Percentiles rank a stretch among this genome's conserved stretches.
phyloP scores from a whole-genome alignment of 1,140 invertebrate genomes.

The Nasonia giraulti region DNA sequence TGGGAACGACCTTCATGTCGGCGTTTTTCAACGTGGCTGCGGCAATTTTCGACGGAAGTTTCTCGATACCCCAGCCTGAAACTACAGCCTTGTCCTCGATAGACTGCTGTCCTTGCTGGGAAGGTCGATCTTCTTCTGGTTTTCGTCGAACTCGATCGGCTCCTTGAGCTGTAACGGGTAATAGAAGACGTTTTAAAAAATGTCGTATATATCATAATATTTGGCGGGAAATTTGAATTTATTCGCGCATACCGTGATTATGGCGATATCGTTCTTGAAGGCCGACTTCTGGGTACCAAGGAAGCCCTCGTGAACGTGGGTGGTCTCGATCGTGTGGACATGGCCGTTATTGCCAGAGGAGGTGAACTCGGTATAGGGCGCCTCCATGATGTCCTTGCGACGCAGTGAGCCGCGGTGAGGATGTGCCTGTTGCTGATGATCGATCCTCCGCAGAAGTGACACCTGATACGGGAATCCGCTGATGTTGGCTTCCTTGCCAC shows the following conservation, averaged over 20 bases:
- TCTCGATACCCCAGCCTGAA: conserved; percentile 31
- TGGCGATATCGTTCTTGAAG: conserved; percentile 50
- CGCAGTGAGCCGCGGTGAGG: conserved; percentile 74
- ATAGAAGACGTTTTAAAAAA: too few species aligned
- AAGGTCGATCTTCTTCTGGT: conserved; percentile 17
- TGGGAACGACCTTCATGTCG: neutral
- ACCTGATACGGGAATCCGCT: conserved; percentile 66
- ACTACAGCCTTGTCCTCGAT: neutral
- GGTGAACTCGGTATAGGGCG: neutral
- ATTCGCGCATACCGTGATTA: conserved; percentile 40
- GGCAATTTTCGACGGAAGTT: neutral
- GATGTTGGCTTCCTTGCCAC: conserved; percentile 67
- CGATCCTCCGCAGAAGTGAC: conserved; percentile 68
- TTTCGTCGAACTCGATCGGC: neutral
- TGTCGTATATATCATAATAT: too few species aligned
- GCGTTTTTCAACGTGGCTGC: neutral
- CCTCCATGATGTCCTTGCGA: neutral
- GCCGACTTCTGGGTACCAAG: neutral
- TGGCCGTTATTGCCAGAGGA: neutral
- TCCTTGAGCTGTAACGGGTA: neutral
- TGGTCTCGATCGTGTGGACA: neutral
- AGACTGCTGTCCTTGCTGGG: neutral
- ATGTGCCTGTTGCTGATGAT: conserved; percentile 68
- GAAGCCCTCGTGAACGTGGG: conserved; percentile 23
- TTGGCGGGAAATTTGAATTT: too few species aligned